Percentiles rank a stretch among this genome's conserved stretches.
Conservation (phyloP, 2,113 vertebrate genomes). For the Atrichornis clamosus region DNA sequence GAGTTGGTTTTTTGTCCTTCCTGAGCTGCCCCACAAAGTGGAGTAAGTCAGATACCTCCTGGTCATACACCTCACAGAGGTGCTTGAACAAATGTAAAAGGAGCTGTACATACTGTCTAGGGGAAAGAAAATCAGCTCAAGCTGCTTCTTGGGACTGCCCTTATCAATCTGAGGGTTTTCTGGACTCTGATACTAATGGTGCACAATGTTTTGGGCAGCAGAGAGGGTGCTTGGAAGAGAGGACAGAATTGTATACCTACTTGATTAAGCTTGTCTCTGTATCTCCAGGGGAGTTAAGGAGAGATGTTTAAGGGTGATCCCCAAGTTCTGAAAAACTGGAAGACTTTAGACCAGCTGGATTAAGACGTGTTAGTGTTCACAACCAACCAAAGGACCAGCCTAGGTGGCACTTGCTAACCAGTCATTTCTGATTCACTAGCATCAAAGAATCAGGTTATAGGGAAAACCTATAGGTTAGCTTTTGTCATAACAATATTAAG, state of each 20-base stretch:
- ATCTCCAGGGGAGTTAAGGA: background rate
- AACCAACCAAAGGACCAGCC: background rate
- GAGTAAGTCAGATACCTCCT: background rate
- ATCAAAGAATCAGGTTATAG: background rate
- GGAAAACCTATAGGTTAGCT: background rate
- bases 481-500: background rate
- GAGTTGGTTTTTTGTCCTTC: background rate
- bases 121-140: background rate
- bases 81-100: background rate
- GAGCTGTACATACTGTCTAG: background rate
- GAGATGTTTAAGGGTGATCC: background rate
- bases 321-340: background rate
- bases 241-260: background rate
- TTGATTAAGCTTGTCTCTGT: background rate
- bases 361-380: background rate
- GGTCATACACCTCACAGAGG: background rate
- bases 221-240: background rate
- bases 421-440: background rate
- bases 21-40: background rate
- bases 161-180: background rate
- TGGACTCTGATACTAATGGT: background rate
- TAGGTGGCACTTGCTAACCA: background rate
- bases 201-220: background rate
- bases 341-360: background rate
- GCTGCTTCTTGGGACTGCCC: background rate